Evolutionary conservation across 1,140 invertebrate genomes (phyloP).

Genomic region (Hycleus cichorii): DNA sequence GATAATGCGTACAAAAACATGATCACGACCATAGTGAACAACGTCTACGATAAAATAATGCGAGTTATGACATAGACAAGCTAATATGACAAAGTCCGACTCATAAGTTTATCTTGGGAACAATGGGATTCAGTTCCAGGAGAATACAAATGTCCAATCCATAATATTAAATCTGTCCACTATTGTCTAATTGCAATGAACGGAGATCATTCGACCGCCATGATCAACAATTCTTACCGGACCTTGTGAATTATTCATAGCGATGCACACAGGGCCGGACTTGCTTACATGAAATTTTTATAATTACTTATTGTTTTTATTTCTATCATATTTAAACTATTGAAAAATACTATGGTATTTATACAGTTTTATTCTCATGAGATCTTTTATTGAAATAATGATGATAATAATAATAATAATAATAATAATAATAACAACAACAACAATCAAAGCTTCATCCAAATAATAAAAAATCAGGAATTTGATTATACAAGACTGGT

Average conservation of each 20-base stretch:
- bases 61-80: slow-evolving; percentile 9
- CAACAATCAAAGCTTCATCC: no score
- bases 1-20: no score
- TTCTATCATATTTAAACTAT: no score
- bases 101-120: slow-evolving; percentile 33
- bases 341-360: no score
- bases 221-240: slow-evolving; percentile 17
- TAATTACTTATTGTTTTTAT: no score
- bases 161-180: slow-evolving; percentile 35
- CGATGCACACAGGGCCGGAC: slow-evolving; percentile 9
- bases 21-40: no score
- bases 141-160: slow-evolving; percentile 34
- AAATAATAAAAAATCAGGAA: no score
- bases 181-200: slow-evolving; percentile 35
- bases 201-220: slow-evolving; percentile 22
- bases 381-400: no score
- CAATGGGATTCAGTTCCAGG: slow-evolving; percentile 31
- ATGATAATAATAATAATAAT: no score
- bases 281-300: not conserved
- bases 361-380: no score
- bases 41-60: slow-evolving; percentile 1
- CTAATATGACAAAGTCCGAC: slow-evolving; percentile 22
- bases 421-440: no score
- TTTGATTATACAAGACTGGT: slow-evolving; percentile 32
- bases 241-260: slow-evolving; percentile 31